Conservation (phyloP, 2,113 vertebrate genomes). For the Pteropus alecto region DNA sequence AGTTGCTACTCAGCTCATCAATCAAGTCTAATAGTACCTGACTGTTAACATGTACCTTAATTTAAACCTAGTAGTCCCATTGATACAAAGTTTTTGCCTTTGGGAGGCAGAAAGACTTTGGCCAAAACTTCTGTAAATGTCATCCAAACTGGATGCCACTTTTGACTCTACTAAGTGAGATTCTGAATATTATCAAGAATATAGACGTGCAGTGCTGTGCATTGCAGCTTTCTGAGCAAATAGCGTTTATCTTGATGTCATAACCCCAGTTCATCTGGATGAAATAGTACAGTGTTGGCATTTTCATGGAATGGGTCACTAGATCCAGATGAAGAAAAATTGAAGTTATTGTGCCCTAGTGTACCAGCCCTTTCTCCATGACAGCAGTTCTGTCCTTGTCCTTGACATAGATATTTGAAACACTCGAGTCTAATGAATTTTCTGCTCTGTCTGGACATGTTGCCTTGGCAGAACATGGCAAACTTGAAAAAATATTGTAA, state of each 20-base stretch:
- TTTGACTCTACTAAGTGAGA: background rate
- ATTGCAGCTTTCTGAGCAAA: background rate
- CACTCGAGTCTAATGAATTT: conserved; percentile 72
- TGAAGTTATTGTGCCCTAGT: conserved; percentile 57
- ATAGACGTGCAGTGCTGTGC: background rate
- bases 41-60: background rate
- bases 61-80: background rate
- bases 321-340: conserved; percentile 67
- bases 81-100: background rate
- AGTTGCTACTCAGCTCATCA: background rate
- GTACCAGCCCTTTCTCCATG: conserved; percentile 10
- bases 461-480: conserved; percentile 21
- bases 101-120: background rate
- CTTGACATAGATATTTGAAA: conserved; percentile 69
- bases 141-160: background rate
- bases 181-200: background rate
- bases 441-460: conserved; percentile 51
- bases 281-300: conserved; percentile 34
- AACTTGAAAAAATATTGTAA: conserved; percentile 63
- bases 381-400: conserved; percentile 60
- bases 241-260: conserved; percentile 1
- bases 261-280: conserved; percentile 29
- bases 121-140: background rate
- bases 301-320: conserved; percentile 60
- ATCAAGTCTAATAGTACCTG: background rate